Conservation (phyloP, 2,113 vertebrate genomes). For the Campylorhamphus procurvoides region DNA sequence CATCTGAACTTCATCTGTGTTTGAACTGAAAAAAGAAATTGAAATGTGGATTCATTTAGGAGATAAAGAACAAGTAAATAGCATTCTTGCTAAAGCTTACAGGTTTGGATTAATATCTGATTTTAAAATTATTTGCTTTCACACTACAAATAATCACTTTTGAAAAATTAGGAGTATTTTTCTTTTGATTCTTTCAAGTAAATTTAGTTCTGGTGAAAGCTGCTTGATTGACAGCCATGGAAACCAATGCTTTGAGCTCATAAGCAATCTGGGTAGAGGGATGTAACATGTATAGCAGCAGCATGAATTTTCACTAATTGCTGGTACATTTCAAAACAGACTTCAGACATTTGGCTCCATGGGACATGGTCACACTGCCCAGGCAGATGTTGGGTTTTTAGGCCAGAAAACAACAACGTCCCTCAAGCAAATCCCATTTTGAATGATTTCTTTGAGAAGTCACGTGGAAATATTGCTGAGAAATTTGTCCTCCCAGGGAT, state of each 20-base stretch:
- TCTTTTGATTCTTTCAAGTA: conserved; percentile 34
- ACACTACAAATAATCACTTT: conserved; percentile 24
- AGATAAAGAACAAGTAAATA: neutral
- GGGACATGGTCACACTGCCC: neutral
- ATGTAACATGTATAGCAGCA: neutral
- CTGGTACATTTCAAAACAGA: neutral
- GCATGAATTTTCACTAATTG: neutral
- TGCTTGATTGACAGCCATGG: neutral
- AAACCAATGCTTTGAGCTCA: neutral
- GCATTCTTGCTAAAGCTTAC: conserved; percentile 10
- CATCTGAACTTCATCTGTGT: conserved; percentile 38
- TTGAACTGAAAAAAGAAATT: neutral
- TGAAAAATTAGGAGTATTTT: conserved; percentile 17
- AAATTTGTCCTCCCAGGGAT: neutral
- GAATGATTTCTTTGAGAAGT: neutral
- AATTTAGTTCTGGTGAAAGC: conserved; percentile 27
- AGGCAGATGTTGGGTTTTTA: neutral
- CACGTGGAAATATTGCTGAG: neutral
- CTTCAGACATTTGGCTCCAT: neutral
- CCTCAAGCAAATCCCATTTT: neutral
- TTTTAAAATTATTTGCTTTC: conserved; percentile 12
- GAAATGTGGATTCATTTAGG: neutral
- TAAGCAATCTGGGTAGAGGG: neutral
- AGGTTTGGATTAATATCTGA: conserved; percentile 26
- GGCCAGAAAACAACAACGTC: accelerated